Evolutionary conservation across 2,888 invertebrate genomes (phyloP), one percentile per base, ranked within the genome.

Genomic region (Leptopterna dolabrata): DNA sequence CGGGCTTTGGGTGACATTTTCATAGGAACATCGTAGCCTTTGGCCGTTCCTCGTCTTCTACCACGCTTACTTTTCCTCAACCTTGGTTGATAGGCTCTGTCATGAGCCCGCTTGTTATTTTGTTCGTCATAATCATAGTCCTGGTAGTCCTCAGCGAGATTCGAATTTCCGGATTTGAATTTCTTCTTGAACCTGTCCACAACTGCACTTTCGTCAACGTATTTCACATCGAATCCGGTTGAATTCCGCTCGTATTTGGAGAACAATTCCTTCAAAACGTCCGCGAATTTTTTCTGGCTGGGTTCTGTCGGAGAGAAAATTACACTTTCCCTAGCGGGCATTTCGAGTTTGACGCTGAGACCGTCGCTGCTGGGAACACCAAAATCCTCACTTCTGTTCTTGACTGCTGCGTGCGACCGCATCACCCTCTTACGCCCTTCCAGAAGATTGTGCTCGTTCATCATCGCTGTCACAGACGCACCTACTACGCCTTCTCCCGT

Each of bases 81-180:
- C 81, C 81, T 30, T 9, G 3, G n/a, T 63, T 11, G 63, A 63
- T 63, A 4, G 36, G 7, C 27, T 55, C 24, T 24, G 24, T 6
- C 78, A 3, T 30, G 36, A 4, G 36, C 36, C 55, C 51, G 51
- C 81, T 24, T 19, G 29, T 24, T 13, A 11, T 14, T n/a, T n/a
- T 9, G 16, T 11, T 83, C 83, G 1, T 70, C 71, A 63, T 70
- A 83, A 16, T 83, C 83, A 41, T 83, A 83, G 71, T 83, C 83
- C 11, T 43, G 27, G 24, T 83, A 83, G 41, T 83, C 83, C 9
- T 83, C 71, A n/a, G n/a, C n/a, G n/a, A n/a, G n/a, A n/a, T n/a
- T n/a, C 43, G 43, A 36, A 14, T 63, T 4, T 29, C 43, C n/a
- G 13, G 11, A 11, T 83, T 36, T 70, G 83, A 36, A n/a, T 27